Evolutionary conservation across 2,888 invertebrate species (phyloP), one percentile per base, ranked within the genome.

Genomic region (Sphaeridia pumilis): DNA sequence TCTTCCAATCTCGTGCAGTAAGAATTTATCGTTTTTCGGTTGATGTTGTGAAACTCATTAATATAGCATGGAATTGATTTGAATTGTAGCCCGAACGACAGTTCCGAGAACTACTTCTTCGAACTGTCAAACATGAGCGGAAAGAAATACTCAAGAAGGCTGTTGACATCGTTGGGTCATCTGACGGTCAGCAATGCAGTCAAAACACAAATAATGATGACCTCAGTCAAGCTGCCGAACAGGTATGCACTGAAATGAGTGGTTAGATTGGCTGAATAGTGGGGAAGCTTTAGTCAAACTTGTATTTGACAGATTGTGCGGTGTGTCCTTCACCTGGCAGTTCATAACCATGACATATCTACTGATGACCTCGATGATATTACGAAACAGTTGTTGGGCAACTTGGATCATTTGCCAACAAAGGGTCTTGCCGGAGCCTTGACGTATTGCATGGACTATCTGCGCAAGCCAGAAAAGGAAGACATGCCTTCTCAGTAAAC

Each of bases 251-350:
- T n/a, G n/a, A n/a, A n/a, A n/a, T n/a, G n/a, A n/a, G n/a, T n/a
- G n/a, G n/a, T n/a, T n/a, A n/a, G n/a, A n/a, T n/a, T n/a, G n/a
- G n/a, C n/a, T n/a, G n/a, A n/a, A n/a, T n/a, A n/a, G n/a, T n/a
- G n/a, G n/a, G n/a, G n/a, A n/a, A n/a, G n/a, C n/a, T n/a, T n/a
- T n/a, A n/a, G n/a, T n/a, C n/a, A n/a, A n/a, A n/a, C n/a, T n/a
- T n/a, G n/a, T n/a, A n/a, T n/a, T n/a, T n/a, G n/a, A n/a, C 27
- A 60, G 60, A 52, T 58, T 25, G 43, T 60, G 2, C 43, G 46
- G 38, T 36, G 47, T 7, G 36, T 60, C 14, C 46, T 58, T 3
- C 28, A 45, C 4, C 31, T 57, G 21, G 50, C 54, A 2, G 34
- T 45, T 26, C 36, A 43, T 24, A 27, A 35, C 22, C 27, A 49